Conservation (phyloP, 1,140 invertebrate genomes). For the Apis florea region DNA sequence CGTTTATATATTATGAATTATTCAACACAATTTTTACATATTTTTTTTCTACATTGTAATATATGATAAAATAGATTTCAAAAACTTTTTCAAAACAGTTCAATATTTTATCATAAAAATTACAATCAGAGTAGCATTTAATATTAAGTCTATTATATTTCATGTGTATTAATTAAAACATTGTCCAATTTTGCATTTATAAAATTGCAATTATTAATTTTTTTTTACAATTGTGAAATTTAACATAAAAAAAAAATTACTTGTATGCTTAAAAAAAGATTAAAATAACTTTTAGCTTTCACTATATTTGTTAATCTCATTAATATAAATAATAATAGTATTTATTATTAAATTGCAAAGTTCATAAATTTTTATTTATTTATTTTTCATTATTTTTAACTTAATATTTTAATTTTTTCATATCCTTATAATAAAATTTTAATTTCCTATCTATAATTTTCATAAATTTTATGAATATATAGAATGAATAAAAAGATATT, state of each 20-base stretch:
- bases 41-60: conserved; percentile 30
- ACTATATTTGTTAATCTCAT: neutral
- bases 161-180: neutral
- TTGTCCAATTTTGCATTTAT: neutral
- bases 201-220: neutral
- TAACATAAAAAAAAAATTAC: neutral
- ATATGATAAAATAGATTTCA: conserved; percentile 10
- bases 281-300: neutral
- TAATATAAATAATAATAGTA: neutral
- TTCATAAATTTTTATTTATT: too few relatives aligned
- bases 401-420: neutral
- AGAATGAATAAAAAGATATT: neutral
- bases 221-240: neutral
- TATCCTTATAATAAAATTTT: neutral
- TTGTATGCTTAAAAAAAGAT: conserved; percentile 8
- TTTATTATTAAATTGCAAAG: neutral
- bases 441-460: neutral
- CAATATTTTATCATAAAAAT: conserved; percentile 3
- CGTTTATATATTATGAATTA: conserved; percentile 28
- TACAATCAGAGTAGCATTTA: neutral
- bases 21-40: conserved; percentile 29
- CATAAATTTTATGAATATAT: too few relatives aligned
- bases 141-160: neutral
- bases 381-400: neutral
- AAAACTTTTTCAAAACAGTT: neutral